phyloP scores from a whole-genome alignment of 2,113 vertebrate species.

The Otis tarda region DNA sequence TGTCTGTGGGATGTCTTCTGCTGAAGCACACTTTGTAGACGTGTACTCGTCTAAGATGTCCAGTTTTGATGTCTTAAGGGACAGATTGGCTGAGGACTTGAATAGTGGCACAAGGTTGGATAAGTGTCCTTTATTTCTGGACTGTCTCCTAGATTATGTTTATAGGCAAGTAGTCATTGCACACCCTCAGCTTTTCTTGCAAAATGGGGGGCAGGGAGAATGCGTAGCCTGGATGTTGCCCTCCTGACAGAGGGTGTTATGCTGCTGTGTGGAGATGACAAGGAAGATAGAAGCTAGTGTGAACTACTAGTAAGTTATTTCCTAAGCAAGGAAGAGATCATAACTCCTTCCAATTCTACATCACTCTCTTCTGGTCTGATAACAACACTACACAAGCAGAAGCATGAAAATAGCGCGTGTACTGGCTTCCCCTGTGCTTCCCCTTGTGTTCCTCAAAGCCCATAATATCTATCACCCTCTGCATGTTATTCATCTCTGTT shows the following conservation, averaged over 20 bases:
- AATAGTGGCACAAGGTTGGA: not conserved
- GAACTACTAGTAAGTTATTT: not conserved
- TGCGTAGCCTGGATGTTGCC: not conserved
- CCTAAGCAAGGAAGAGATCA: not conserved
- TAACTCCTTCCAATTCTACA: not conserved
- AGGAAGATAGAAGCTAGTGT: not conserved
- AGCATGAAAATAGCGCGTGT: rapidly evolving
- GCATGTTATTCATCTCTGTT: not conserved
- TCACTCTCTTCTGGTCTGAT: not conserved
- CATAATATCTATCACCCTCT: rapidly evolving
- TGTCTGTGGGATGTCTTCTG: not conserved
- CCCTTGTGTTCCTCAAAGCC: not conserved
- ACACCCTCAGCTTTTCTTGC: not conserved
- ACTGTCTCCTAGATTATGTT: not conserved
- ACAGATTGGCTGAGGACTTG: not conserved
- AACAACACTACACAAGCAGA: not conserved
- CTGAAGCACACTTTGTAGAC: not conserved
- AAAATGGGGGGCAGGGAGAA: not conserved
- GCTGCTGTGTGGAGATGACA: not conserved
- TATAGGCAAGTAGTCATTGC: not conserved
- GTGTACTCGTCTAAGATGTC: not conserved
- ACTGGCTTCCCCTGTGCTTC: not conserved
- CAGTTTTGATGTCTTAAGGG: not conserved
- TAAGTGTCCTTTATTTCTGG: not conserved
- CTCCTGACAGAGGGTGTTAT: not conserved